Evolutionary conservation across 2,888 invertebrate genomes (phyloP), one percentile per base, ranked within the genome.

Genomic region (Pilophorus perplexus): DNA sequence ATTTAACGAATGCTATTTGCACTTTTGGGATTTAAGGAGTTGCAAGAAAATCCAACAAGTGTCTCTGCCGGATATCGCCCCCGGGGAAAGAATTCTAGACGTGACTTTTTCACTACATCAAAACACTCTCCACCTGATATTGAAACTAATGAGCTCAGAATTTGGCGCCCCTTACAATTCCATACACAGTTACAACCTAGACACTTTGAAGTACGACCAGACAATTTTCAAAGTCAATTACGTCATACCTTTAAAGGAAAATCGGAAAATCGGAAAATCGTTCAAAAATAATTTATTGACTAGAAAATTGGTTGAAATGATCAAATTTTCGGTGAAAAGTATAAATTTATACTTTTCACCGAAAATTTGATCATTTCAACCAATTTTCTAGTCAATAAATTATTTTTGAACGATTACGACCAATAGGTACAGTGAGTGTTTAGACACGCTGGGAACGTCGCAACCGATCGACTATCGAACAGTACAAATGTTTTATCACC

Each of bases 1-100:
- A 8, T 67, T 69, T n/a, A 52, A 27, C 3, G 25, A 33, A 8
- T 37, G 27, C 3, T 1, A 28, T n/a, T 52, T 69, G 27, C 69
- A 71, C 59, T 69, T 71, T 33, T 71, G 71, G 71, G 67, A 71
- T 50, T 46, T 71, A 8, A 42, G 52, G n/a, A 4, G 12, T n/a
- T 28, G 10, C n/a, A 42, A n/a, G 10, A 60, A 60, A 44, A 27
- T 44, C 2, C 10, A 14, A 60, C 27, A 16, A 12, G 42, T 44
- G 18, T 12, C 27, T 2, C 20, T 60, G 12, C 60, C 60, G 8
- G 3, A 23, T 14, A 10, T 40, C 14, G 14, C 3, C 8, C 6
- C 40, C 1, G n/a, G 16, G 14, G 20, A 25, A 23, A 14, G 16
- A 1, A 5, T 60, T 8, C 27, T 44, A 8, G 60, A 42, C 16